A percentile compares a stretch with the other conserved stretches of the same genome.
These are phyloP conservation scores for Eustalomyia histrio DNA, from an alignment of 2,888 invertebrate genomes.

Conservation along the genomic window DNA sequence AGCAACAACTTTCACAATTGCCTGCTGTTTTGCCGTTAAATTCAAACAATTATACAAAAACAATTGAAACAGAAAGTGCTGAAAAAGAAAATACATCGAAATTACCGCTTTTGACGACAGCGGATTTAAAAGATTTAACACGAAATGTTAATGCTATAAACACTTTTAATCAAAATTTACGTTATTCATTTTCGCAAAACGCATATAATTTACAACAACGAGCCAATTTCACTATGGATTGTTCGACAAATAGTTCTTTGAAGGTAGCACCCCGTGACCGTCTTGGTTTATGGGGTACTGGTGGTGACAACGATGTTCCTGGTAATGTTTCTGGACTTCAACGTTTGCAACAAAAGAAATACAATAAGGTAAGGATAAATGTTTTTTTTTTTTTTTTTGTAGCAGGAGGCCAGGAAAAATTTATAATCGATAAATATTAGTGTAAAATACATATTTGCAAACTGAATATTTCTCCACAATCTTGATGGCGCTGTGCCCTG, in stretches of 20 bases:
- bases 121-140: constrained; percentile 64
- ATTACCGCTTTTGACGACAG: constrained; percentile 61
- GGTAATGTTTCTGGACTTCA: constrained; percentile 75
- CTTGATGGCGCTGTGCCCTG: no score
- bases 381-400: background rate
- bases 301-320: constrained; percentile 74
- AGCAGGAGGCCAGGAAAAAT: background rate
- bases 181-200: constrained; percentile 28
- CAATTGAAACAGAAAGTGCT: constrained; percentile 58
- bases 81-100: constrained; percentile 48
- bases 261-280: constrained; percentile 72
- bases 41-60: constrained; percentile 62
- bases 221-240: constrained; percentile 56
- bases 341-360: constrained; percentile 75
- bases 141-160: constrained; percentile 63
- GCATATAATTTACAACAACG: constrained; percentile 55
- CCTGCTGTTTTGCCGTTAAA: constrained; percentile 53
- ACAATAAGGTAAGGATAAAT: constrained; percentile 76
- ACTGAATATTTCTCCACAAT: no score
- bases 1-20: constrained; percentile 63
- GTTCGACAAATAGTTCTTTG: constrained; percentile 60
- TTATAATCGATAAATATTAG: no score
- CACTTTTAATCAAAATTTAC: constrained; percentile 54
- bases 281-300: constrained; percentile 74
- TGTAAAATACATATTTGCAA: no score